Percentiles rank a stretch among this genome's conserved stretches.
Conservation (phyloP, 2,888 invertebrate species). For the Drosophila ochracea region DNA sequence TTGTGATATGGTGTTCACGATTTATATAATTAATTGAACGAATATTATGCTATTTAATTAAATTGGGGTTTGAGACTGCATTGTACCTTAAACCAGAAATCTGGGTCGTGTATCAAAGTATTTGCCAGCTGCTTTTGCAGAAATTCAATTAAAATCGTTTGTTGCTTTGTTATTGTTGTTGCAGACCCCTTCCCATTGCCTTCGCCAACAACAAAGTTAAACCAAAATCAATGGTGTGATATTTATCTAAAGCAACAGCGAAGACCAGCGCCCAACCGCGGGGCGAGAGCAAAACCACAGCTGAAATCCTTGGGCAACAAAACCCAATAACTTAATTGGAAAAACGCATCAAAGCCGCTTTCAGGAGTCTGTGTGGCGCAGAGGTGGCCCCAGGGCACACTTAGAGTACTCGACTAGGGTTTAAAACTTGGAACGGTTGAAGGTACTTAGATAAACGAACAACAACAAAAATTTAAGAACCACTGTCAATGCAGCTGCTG, state of each 20-base stretch:
- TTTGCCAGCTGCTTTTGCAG: conserved; percentile 41
- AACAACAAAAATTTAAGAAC: conserved; percentile 8
- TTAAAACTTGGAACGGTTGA: conserved; percentile 36
- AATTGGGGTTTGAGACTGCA: neutral
- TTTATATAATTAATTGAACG: neutral
- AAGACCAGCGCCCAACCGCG: conserved; percentile 7
- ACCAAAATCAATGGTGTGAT: conserved; percentile 48
- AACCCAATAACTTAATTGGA: conserved; percentile 66
- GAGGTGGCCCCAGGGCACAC: conserved; percentile 37
- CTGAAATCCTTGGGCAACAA: conserved; percentile 43
- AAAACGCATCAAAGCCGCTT: conserved; percentile 61
- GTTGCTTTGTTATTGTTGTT: conserved; percentile 10
- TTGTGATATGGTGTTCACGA: neutral
- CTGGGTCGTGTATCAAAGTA: conserved; percentile 25
- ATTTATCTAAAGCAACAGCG: conserved; percentile 26
- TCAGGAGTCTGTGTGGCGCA: conserved; percentile 19
- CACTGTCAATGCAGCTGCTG: conserved; percentile 40
- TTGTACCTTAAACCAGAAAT: conserved; percentile 18
- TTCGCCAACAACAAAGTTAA: conserved; percentile 13
- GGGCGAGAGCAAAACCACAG: conserved; percentile 32
- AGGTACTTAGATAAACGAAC: conserved; percentile 26
- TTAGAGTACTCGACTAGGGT: conserved; percentile 32
- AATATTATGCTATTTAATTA: conserved; percentile 3
- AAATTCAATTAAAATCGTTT: conserved; percentile 69
- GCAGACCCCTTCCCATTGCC: conserved; percentile 8